A percentile compares a stretch with the other conserved stretches of the same genome.
Evolutionary conservation across 2,888 invertebrate genomes (phyloP).

Genomic region (Apodemia mormo): DNA sequence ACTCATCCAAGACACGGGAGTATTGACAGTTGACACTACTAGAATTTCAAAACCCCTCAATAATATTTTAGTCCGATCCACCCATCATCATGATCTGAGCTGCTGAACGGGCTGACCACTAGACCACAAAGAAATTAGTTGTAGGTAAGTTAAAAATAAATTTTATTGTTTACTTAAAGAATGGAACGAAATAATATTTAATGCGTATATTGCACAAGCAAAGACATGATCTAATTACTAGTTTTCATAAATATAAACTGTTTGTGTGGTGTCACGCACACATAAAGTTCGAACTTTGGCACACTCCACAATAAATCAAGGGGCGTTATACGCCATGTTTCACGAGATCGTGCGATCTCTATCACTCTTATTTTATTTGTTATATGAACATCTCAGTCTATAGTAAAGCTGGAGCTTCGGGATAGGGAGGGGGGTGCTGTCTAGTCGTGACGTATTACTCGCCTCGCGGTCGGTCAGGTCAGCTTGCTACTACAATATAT

Average conservation of each 20-base stretch:
- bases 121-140: too few relatives aligned
- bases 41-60: too few relatives aligned
- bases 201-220: background rate
- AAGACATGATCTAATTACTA: constrained; percentile 22
- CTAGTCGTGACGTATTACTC: constrained; percentile 80
- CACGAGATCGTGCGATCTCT: constrained; percentile 69
- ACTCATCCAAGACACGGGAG: too few relatives aligned
- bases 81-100: too few relatives aligned
- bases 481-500: constrained; percentile 54
- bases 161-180: too few relatives aligned
- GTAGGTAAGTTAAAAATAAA: too few relatives aligned
- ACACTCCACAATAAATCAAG: constrained; percentile 79
- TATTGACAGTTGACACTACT: too few relatives aligned
- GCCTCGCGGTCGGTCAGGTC: constrained; percentile 69
- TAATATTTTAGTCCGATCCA: too few relatives aligned
- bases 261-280: constrained; percentile 61
- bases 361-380: constrained; percentile 58
- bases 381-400: constrained; percentile 63
- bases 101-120: constrained; percentile 18
- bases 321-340: constrained; percentile 83
- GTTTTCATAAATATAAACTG: constrained; percentile 36
- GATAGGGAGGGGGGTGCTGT: constrained; percentile 71
- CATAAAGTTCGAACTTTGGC: constrained; percentile 79
- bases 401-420: constrained; percentile 64
- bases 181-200: background rate